Base-by-base conservation (phyloP, 2,113 vertebrate genomes). In the Poecilia latipinna region DNA sequence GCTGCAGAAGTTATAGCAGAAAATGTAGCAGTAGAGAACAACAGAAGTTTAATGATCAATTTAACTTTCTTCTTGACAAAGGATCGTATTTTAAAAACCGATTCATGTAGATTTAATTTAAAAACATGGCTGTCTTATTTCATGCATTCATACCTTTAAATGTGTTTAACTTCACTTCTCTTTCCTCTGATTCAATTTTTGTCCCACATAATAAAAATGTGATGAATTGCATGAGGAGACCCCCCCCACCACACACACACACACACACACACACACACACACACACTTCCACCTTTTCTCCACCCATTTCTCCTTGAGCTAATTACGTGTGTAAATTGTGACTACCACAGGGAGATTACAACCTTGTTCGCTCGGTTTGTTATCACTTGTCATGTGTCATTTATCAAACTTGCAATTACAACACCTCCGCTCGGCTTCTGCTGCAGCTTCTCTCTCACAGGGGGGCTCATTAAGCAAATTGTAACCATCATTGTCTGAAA, bases 251-350 rank as follows among this genome's bases (percentile, higher is more conserved):
- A 39, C 37, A 39, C 26, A 3, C 28, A 2, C 51, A 15, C 68
- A 13, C 12, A 42, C 39, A 42, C 39, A 42, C 26, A 2, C 28
- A 37, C 35, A 11, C 51, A 15, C 68, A 15, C 12, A 42, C 39
- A 15, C 39, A 42, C 17, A 2, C 28, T n/a, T 33, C 32, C 17
- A 29, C n/a, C 31, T 12, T 51, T 31, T 67, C 71, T 68, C 57
- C 78, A 8, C 31, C 60, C 37, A 5, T 54, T 72, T 75, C 39
- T 62, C 61, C 61, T 62, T 61, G 61, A 87, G 64, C 78, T 89
- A 89, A 92, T 89, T 90, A 79, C 76, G 81, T 71, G 68, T 82
- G 82, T 72, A 91, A 88, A 91, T 87, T 85, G 70, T 65, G 78
- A 74, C 61, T 35, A 77, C 84, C 24, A 39, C 32, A 66, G 82